A percentile compares a stretch with the other conserved stretches of the same genome.
Conservation (phyloP, 2,888 invertebrate genomes). For the Hyppa rectilinea region DNA sequence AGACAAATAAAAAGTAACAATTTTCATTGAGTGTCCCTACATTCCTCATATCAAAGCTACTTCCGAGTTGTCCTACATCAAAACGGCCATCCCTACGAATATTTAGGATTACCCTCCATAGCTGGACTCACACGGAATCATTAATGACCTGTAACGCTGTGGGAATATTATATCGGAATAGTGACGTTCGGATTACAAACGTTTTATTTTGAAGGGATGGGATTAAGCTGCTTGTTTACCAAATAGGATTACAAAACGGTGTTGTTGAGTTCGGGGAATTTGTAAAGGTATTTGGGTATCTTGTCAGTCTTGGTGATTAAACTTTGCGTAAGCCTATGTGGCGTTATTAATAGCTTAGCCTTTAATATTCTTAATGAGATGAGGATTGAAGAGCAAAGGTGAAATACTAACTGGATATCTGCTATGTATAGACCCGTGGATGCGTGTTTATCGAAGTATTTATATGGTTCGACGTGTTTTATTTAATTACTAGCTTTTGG, state of each 20-base stretch:
- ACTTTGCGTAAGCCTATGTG: constrained; percentile 12
- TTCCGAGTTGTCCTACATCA: constrained; percentile 5
- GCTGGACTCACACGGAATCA: constrained; percentile 61
- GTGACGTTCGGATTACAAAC: constrained; percentile 54
- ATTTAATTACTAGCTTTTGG: too few species aligned
- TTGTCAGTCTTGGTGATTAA: constrained; percentile 25
- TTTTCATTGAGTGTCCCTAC: neutral
- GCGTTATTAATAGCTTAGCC: constrained; percentile 25
- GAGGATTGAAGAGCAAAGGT: constrained; percentile 1
- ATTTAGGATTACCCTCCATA: constrained; percentile 53
- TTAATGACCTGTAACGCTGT: constrained; percentile 58
- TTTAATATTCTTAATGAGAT: constrained; percentile 32
- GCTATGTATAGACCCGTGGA: neutral
- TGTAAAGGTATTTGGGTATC: constrained; percentile 34
- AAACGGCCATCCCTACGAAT: constrained; percentile 49
- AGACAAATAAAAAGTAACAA: neutral
- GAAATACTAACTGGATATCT: neutral
- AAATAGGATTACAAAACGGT: constrained; percentile 52
- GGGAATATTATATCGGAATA: constrained; percentile 63
- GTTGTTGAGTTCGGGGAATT: constrained; percentile 22
- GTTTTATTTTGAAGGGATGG: constrained; percentile 58
- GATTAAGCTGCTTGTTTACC: constrained; percentile 41
- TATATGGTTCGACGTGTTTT: too few species aligned
- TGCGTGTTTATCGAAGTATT: neutral
- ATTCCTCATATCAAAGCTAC: constrained; percentile 18